phyloP scores from a whole-genome alignment of 1,140 invertebrate species.

The Procambarus clarkii region DNA sequence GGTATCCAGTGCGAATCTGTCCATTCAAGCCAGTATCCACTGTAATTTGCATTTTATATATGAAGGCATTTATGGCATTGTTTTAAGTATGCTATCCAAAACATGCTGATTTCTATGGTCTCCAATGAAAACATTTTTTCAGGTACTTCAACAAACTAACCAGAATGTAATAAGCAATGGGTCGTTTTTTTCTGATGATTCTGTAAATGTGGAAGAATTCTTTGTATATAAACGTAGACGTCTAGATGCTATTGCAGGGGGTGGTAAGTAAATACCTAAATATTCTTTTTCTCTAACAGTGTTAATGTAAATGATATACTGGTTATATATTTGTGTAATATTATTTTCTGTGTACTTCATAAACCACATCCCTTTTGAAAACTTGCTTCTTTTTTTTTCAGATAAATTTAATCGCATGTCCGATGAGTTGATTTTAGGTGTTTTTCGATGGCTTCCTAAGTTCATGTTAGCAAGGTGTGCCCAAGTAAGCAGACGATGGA shows the following conservation, averaged over 20 bases:
- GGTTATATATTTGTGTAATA: background rate
- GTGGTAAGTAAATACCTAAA: constrained; percentile 33
- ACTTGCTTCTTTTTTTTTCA: constrained; percentile 49
- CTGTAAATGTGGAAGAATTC: constrained; percentile 44
- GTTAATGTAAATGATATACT: no score
- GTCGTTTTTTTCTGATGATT: constrained; percentile 29
- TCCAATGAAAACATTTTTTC: background rate
- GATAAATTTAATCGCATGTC: constrained; percentile 79
- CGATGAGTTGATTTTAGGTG: constrained; percentile 89
- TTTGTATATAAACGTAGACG: constrained; percentile 60
- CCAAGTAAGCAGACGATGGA: constrained; percentile 84
- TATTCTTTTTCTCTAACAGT: no score
- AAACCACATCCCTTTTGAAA: background rate
- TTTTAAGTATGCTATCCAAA: no score
- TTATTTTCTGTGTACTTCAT: background rate
- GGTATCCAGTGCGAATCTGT: no score
- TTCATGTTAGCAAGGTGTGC: constrained; percentile 83
- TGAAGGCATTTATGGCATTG: no score
- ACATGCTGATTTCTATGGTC: no score
- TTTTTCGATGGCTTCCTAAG: constrained; percentile 89
- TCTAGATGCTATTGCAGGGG: constrained; percentile 41
- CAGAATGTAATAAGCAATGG: constrained; percentile 42
- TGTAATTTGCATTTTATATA: no score
- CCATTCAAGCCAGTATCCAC: no score
- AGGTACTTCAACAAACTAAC: constrained; percentile 49